These are phyloP conservation scores for Augochlorella aurata DNA, from an alignment of 2,888 invertebrate species.

Conservation along the genomic window DNA sequence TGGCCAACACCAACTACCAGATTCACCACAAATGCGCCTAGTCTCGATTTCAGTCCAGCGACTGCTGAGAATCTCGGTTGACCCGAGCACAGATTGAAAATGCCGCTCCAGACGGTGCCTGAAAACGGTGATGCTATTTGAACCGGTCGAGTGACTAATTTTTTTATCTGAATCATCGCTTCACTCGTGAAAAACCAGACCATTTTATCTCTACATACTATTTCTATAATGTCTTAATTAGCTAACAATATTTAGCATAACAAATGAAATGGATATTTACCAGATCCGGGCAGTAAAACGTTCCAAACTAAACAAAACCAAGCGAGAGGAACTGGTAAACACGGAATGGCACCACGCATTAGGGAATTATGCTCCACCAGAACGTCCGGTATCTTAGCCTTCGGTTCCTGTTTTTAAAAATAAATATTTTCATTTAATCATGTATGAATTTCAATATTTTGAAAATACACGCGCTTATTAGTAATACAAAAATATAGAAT, in stretches of 20 bases:
- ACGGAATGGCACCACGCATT: constrained; percentile 96
- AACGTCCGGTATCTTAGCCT: constrained; percentile 89
- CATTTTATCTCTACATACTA: neutral
- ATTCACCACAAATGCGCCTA: constrained; percentile 93
- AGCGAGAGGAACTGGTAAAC: constrained; percentile 92
- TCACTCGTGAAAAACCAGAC: neutral
- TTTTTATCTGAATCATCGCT: neutral
- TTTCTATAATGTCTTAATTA: neutral
- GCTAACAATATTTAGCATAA: neutral
- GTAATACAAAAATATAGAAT: neutral
- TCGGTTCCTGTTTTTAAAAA: constrained; percentile 84
- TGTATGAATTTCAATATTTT: neutral
- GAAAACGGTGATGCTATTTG: constrained; percentile 46
- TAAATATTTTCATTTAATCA: neutral
- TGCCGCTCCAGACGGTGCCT: constrained; percentile 95
- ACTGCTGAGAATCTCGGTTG: constrained; percentile 93
- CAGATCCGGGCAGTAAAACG: constrained; percentile 89
- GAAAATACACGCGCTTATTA: neutral
- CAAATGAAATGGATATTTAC: constrained; percentile 81
- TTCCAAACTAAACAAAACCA: constrained; percentile 94
- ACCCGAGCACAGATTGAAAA: constrained; percentile 94
- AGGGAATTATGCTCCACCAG: constrained; percentile 92
- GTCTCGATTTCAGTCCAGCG: constrained; percentile 89
- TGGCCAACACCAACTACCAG: constrained; percentile 93
- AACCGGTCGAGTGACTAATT: neutral